Conservation (phyloP, 2,113 vertebrate genomes). For the Riparia riparia region DNA sequence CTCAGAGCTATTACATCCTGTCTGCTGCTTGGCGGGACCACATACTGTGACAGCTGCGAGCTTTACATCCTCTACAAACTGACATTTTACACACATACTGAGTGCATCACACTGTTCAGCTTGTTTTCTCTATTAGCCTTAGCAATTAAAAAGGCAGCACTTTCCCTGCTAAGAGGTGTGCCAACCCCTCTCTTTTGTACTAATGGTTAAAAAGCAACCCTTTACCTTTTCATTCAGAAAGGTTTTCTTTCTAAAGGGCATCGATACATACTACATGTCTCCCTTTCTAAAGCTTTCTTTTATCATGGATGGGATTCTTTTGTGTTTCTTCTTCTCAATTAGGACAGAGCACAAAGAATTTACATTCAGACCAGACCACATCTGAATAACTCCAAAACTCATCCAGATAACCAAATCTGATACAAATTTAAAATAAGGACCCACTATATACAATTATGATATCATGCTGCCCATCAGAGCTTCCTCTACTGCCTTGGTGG, state of each 20-base stretch:
- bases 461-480: not conserved
- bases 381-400: not conserved
- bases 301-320: not conserved
- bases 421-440: not conserved
- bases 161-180: conserved; percentile 4
- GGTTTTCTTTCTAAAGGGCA: not conserved
- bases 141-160: conserved; percentile 64
- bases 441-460: not conserved
- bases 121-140: conserved; percentile 27
- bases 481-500: not conserved
- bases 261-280: not conserved
- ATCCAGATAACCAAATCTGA: not conserved
- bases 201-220: conserved; percentile 10
- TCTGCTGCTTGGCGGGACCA: conserved; percentile 50
- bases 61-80: conserved; percentile 44
- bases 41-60: conserved; percentile 40
- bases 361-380: not conserved
- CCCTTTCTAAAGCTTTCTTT: not conserved
- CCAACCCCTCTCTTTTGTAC: conserved; percentile 3
- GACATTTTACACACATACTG: conserved; percentile 55
- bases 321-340: not conserved
- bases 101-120: conserved; percentile 38
- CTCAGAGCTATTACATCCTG: conserved; percentile 48
- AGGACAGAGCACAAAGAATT: not conserved
- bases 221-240: conserved; percentile 12